Percentiles rank a stretch among this genome's conserved stretches.
Conservation (phyloP, 2,113 vertebrate genomes). For the Macquaria ambigua region DNA sequence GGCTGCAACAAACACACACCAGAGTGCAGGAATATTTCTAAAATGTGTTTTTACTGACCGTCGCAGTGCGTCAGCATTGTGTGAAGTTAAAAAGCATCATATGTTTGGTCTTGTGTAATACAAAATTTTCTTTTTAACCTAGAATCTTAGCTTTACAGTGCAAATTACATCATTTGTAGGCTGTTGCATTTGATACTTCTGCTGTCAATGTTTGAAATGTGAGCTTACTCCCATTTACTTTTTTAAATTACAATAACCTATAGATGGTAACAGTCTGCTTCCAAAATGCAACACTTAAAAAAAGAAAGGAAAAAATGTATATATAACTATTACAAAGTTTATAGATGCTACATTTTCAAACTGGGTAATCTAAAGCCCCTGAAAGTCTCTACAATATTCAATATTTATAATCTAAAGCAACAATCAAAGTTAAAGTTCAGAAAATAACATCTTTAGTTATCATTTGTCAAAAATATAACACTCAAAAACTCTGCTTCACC, state of each 20-base stretch:
- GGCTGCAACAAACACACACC: constrained; percentile 38
- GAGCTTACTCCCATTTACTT: neutral
- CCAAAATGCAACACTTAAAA: neutral
- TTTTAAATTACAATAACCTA: neutral
- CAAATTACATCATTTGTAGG: neutral
- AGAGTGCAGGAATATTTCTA: neutral
- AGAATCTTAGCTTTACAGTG: neutral
- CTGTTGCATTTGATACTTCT: neutral
- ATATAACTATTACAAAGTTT: neutral
- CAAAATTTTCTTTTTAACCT: neutral
- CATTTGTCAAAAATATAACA: too few species aligned
- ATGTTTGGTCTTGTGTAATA: neutral
- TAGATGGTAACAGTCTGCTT: too few species aligned
- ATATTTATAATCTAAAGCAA: neutral
- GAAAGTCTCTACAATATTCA: neutral
- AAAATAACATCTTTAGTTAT: too few species aligned
- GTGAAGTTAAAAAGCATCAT: neutral
- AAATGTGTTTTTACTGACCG: constrained; percentile 7
- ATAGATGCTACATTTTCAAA: neutral
- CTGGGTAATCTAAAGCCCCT: neutral
- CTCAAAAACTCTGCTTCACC: too few species aligned
- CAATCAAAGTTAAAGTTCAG: too few species aligned
- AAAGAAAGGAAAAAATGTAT: neutral
- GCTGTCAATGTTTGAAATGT: neutral
- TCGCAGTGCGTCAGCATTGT: neutral